phyloP scores from a whole-genome alignment of 2,113 vertebrate genomes.

The Oncorhynchus nerka region DNA sequence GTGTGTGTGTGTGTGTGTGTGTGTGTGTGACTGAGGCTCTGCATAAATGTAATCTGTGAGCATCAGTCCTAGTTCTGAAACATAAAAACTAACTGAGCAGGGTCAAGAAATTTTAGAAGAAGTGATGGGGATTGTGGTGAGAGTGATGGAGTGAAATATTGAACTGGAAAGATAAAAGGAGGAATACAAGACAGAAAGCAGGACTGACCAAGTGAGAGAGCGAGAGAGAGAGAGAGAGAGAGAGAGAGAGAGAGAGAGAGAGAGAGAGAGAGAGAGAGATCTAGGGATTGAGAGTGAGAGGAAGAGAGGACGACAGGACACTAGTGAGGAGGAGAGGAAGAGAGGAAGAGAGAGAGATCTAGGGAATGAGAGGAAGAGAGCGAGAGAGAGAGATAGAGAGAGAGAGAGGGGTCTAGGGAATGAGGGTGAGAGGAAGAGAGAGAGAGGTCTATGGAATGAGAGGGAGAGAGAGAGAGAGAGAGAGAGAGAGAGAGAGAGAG shows the following conservation, averaged over 20 bases:
- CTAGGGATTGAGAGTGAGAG: neutral
- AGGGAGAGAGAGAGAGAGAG: no score
- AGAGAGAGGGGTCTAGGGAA: neutral
- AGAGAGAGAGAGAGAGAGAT: neutral
- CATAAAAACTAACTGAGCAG: neutral
- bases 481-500: no score
- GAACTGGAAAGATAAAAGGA: neutral
- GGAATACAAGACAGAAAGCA: neutral
- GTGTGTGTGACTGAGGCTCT: neutral
- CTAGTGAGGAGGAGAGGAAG: neutral
- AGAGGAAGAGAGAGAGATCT: neutral
- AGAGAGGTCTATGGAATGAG: neutral
- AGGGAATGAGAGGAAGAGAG: no score
- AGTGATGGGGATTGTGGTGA: neutral
- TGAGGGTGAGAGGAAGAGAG: neutral
- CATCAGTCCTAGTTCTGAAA: neutral
- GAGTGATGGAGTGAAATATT: neutral
- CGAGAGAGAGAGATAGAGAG: neutral
- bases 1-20: neutral
- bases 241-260: neutral
- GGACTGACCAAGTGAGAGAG: neutral
- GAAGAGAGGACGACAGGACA: neutral
- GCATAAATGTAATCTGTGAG: neutral
- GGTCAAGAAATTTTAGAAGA: neutral
- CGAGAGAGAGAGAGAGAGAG: neutral